phyloP scores from a whole-genome alignment of 1,140 invertebrate species.

The Rhyacophila brunnea region DNA sequence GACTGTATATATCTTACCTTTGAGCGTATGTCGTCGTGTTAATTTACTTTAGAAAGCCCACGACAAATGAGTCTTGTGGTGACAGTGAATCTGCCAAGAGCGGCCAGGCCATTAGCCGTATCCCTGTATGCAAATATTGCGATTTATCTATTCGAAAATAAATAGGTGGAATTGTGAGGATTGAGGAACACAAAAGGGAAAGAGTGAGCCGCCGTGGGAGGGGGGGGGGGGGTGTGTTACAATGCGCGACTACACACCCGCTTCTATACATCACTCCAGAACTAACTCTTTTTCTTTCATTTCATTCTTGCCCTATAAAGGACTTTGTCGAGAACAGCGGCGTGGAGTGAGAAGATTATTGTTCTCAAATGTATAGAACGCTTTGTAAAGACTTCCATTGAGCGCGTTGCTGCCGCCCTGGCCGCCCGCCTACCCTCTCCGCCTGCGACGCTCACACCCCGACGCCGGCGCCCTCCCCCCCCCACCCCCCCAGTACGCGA shows the following conservation, averaged over 20 bases:
- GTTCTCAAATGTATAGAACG: conserved; percentile 38
- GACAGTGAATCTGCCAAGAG: too few relatives aligned
- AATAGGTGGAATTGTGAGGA: conserved; percentile 23
- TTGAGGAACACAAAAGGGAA: conserved; percentile 4
- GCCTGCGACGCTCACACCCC: not conserved
- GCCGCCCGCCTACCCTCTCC: conserved; percentile 4
- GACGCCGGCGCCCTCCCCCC: not conserved
- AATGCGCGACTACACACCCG: conserved; percentile 28
- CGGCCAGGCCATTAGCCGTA: too few relatives aligned
- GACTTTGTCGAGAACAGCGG: conserved; percentile 35
- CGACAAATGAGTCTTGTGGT: too few relatives aligned
- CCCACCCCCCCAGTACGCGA: not conserved
- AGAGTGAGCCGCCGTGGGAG: not conserved
- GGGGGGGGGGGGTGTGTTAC: conserved; percentile 16
- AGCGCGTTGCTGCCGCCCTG: conserved; percentile 17
- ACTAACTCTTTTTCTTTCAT: conserved; percentile 38
- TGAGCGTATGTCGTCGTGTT: too few relatives aligned
- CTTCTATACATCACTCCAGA: conserved; percentile 36
- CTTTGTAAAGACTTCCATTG: conserved; percentile 38
- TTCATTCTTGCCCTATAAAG: conserved; percentile 37
- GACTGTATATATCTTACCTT: too few relatives aligned
- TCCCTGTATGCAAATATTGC: conserved; percentile 34
- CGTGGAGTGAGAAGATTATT: conserved; percentile 37
- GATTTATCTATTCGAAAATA: conserved; percentile 36
- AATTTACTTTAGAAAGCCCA: too few relatives aligned